These are phyloP conservation scores for Bradypodion ventrale DNA, from an alignment of 2,797 vertebrate species.

Conservation along the genomic window DNA sequence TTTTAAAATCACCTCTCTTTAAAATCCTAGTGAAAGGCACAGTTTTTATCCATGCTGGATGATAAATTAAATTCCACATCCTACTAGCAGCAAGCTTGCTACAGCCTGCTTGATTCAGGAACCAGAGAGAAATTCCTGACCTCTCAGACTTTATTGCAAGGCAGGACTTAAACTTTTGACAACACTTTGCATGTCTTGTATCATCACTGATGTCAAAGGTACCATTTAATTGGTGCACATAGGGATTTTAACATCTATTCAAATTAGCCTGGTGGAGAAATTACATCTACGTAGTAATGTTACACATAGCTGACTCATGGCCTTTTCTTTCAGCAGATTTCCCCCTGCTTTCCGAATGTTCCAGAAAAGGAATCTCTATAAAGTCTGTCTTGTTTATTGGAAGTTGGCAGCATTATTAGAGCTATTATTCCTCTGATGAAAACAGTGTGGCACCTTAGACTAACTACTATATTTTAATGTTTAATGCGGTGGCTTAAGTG, in stretches of 20 bases:
- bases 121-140: background rate
- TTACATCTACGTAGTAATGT: background rate
- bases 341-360: background rate
- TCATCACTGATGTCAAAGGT: background rate
- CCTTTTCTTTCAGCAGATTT: background rate
- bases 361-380: background rate
- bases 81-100: background rate
- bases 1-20: background rate
- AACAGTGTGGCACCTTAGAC: too few species aligned
- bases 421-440: background rate
- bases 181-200: background rate
- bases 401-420: background rate
- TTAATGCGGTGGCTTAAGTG: too few species aligned
- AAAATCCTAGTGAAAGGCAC: background rate
- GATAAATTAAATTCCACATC: background rate
- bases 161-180: background rate
- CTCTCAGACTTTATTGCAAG: background rate
- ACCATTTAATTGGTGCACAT: background rate
- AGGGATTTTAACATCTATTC: background rate
- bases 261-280: background rate
- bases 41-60: background rate
- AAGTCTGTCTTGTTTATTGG: too few species aligned
- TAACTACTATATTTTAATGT: too few species aligned
- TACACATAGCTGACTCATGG: background rate
- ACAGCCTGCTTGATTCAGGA: background rate